These are phyloP conservation scores for Mormyrus proboscirostris DNA, from an alignment of 2,797 vertebrate genomes.

Conservation along the genomic window DNA sequence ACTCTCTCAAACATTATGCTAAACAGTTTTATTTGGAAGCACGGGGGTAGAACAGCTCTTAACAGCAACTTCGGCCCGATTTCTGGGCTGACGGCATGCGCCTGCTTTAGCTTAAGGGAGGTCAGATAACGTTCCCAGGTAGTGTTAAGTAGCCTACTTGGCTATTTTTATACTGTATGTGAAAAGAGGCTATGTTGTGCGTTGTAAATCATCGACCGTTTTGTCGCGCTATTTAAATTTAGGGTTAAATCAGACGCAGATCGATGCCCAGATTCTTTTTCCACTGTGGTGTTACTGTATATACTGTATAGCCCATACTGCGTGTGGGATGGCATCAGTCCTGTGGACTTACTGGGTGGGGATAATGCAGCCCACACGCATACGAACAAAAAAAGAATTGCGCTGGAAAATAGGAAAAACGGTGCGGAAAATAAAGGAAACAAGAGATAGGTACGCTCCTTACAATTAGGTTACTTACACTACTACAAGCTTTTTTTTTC, in stretches of 20 bases:
- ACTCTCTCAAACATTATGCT: not conserved
- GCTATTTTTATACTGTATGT: not conserved
- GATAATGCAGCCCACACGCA: not conserved
- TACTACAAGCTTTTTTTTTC: not conserved
- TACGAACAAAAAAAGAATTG: not conserved
- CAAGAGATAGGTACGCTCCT: not conserved
- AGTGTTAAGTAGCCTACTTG: not conserved
- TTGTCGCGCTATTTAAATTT: not conserved
- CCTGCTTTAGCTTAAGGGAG: not conserved
- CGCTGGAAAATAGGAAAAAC: not conserved
- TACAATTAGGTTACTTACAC: not conserved
- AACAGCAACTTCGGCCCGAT: not conserved
- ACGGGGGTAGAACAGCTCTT: not conserved
- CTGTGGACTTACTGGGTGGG: not conserved
- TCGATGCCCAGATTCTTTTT: not conserved
- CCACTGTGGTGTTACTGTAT: not conserved
- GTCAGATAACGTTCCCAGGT: not conserved
- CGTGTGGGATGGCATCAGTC: not conserved
- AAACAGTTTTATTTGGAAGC: not conserved
- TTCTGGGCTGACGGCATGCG: not conserved
- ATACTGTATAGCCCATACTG: not conserved
- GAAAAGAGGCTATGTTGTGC: not conserved
- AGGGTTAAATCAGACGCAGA: not conserved
- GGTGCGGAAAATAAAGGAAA: not conserved
- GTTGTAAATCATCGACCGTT: not conserved